Base-by-base conservation (phyloP, 2,113 vertebrate species). In the Sinocyclocheilus anshuiensis region DNA sequence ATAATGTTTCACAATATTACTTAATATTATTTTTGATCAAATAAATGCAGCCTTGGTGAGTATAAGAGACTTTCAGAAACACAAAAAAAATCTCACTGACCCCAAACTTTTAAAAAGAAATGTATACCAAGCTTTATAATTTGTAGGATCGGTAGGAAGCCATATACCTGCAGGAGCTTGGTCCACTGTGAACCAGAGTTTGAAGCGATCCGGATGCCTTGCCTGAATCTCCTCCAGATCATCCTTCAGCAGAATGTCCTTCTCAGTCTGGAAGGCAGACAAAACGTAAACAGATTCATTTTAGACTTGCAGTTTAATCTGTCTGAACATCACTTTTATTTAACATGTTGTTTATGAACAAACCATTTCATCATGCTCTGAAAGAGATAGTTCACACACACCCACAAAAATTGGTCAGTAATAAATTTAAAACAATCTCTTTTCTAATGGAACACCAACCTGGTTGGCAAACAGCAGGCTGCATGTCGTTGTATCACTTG, bases 121-220 rank as follows among this genome's bases (percentile, higher is more conserved):
- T 48, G 45, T 48, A 48, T 45, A 45, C 42, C 42, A 45, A 55
- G 15, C 42, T 45, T 10, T 69, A 33, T 7, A 1, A 20, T 71
- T 76, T 50, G 20, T 77, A 8, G 4, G 63, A 3, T 6, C 29
- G n/a, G 6, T 24, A 36, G 12, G 48, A 76, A 10, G n/a, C 20
- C 50, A 67, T 26, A 29, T 92, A 95, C 95, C 94, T 89, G 89
- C 86, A 20, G 94, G 89, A 61, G 94, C 92, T 22, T 84, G 87
- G 84, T 95, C 94, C 89, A 95, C 89, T n/a, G 94, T 95, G 85
- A 94, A 94, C 95, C 95, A 95, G 71, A 95, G 92, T 83, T 93
- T 94, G 87, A 95, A 93, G 57, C 92, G 93, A 72, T 81, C 86
- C 6, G 94, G 91, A 75, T 95, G 83, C 15, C 7, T 92, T 67